Base-by-base conservation (phyloP, 2,888 invertebrate species). In the Margaritifera margaritifera region DNA sequence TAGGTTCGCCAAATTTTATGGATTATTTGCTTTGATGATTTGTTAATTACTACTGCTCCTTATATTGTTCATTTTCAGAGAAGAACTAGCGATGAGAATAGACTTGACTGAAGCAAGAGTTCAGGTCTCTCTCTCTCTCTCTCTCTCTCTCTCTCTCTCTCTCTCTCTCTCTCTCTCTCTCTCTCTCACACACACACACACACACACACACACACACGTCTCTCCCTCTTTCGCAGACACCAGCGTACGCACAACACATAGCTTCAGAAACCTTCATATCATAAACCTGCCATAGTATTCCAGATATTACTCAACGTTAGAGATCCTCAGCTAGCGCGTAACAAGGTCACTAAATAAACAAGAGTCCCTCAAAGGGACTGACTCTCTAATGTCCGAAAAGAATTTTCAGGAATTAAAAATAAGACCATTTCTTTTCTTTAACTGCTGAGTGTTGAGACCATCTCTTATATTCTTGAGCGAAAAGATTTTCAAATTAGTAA, bases 51-150 rank as follows among this genome's bases (percentile, higher is more conserved):
- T 2, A 42, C 15, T 42, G 42, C 42, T 42, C 3, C 42, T 42
- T 42, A 15, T 62, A 42, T 71, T 68, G 54, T 27, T 67, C 60
- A 63, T 50, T 81, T 80, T 20, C 79, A 88, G 88, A 63, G 88
- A 88, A 65, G 88, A 88, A 60, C 66, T 88, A 55, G 88, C 88
- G 0, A 80, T 87, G 81, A 65, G 87, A 63, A 87, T 88, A 51
- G 84, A 86, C 61, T 73, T 88, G 42, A 88, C 88, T 22, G 88
- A 88, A 72, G 87, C 88, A 6, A 71, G 88, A 73, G 88, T 88
- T 19, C 88, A 88, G 85, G 88, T 88, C 71, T 69, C 42, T 42
- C 15, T 42, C 42, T 22, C 60, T 20, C 31, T 27, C 60, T 18
- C 24, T 60, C 20, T 60, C 24, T 22, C 24, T 60, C 6, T 22